Conservation (phyloP, 2,797 vertebrate species). For the Falco peregrinus region DNA sequence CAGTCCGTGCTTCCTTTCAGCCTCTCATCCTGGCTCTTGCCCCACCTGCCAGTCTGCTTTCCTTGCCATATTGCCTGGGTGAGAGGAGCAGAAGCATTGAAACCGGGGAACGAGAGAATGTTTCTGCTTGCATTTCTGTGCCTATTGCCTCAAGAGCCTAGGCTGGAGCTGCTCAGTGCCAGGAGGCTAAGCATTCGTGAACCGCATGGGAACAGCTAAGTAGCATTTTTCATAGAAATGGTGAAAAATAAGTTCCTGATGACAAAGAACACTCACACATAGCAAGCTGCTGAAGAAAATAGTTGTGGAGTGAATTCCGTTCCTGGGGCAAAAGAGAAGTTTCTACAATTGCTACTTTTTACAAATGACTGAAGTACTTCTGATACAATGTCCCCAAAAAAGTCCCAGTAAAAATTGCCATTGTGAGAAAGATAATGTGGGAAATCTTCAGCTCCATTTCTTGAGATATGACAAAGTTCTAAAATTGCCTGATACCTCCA, state of each 20-base stretch:
- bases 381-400: neutral
- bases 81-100: neutral
- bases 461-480: neutral
- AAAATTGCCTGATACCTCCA: neutral
- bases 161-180: neutral
- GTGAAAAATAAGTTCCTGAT: neutral
- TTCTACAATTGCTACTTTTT: neutral
- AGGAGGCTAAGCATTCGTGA: neutral
- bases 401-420: neutral
- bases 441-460: neutral
- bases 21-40: neutral
- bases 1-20: neutral
- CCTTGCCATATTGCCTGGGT: neutral
- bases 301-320: neutral
- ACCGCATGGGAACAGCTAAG: neutral
- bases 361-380: neutral
- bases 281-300: neutral
- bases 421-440: neutral
- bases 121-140: neutral
- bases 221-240: neutral
- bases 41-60: neutral
- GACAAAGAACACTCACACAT: neutral
- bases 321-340: neutral
- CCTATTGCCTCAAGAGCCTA: neutral
- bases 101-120: accelerated